Evolutionary conservation across 2,113 vertebrate genomes (phyloP).

Genomic region (Heloderma charlesbogerti): DNA sequence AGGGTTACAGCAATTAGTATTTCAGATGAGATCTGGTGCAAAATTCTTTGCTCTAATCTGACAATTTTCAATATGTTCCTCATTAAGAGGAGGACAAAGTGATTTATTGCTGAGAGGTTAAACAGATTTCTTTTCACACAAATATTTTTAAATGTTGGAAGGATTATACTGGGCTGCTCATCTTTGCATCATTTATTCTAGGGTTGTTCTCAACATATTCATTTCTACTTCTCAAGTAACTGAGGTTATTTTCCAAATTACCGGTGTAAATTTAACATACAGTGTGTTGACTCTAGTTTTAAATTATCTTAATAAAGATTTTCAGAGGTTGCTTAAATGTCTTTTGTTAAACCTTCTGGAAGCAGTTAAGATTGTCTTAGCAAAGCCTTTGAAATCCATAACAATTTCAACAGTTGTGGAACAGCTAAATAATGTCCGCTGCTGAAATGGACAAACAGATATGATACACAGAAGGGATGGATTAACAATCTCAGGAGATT

Average conservation of each 20-base stretch:
- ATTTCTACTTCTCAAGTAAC: background rate
- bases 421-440: background rate
- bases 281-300: background rate
- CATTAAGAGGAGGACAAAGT: background rate
- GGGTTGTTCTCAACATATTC: background rate
- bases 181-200: background rate
- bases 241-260: slow-evolving; percentile 2
- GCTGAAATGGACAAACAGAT: background rate
- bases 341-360: background rate
- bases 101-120: background rate
- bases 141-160: background rate
- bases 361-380: background rate
- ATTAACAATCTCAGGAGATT: background rate
- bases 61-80: background rate
- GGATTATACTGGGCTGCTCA: background rate
- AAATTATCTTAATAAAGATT: background rate
- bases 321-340: background rate
- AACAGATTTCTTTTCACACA: no score
- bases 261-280: background rate
- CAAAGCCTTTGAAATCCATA: background rate
- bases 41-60: background rate
- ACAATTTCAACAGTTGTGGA: background rate
- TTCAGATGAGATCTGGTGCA: background rate
- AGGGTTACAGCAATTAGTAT: background rate
- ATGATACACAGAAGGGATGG: background rate